Percentiles rank a stretch among this genome's conserved stretches.
Conservation (phyloP, 2,113 vertebrate genomes). For the Hippocampus barbouri region DNA sequence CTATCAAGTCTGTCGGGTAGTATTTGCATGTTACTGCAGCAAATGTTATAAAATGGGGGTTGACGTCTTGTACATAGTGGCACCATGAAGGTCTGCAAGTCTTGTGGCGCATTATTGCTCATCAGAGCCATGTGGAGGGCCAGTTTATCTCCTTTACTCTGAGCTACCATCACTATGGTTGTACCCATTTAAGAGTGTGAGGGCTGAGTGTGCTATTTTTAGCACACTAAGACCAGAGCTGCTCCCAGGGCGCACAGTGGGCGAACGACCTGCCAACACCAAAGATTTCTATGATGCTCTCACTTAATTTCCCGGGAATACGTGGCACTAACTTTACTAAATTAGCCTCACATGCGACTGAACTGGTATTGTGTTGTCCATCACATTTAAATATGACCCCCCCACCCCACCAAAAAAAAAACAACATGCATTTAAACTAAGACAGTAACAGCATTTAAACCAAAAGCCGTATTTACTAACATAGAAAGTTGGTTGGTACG, state of each 20-base stretch:
- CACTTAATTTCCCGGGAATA: conserved; percentile 34
- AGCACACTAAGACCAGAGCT: conserved; percentile 31
- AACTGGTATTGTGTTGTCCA: background rate
- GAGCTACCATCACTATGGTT: conserved; percentile 21
- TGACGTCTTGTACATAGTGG: conserved; percentile 22
- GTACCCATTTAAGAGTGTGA: conserved; percentile 39
- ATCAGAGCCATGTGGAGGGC: conserved; percentile 24
- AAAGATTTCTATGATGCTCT: conserved; percentile 7
- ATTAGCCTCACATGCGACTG: background rate
- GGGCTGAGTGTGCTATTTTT: conserved; percentile 42
- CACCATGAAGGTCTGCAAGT: conserved; percentile 25
- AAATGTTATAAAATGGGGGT: conserved; percentile 24
- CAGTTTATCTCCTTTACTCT: conserved; percentile 22
- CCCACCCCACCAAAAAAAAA: background rate
- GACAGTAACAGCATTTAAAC: background rate
- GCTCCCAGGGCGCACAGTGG: conserved; percentile 31
- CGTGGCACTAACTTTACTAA: background rate
- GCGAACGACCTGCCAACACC: conserved; percentile 22
- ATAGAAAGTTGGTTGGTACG: background rate
- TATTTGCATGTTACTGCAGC: conserved; percentile 11
- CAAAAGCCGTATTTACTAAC: background rate
- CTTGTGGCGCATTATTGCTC: conserved; percentile 23
- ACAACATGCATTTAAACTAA: background rate
- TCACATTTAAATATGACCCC: background rate
- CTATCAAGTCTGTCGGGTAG: background rate